Evolutionary conservation across 1,140 invertebrate genomes (phyloP), one percentile per base, ranked within the genome.

Genomic region (Spodoptera litura): DNA sequence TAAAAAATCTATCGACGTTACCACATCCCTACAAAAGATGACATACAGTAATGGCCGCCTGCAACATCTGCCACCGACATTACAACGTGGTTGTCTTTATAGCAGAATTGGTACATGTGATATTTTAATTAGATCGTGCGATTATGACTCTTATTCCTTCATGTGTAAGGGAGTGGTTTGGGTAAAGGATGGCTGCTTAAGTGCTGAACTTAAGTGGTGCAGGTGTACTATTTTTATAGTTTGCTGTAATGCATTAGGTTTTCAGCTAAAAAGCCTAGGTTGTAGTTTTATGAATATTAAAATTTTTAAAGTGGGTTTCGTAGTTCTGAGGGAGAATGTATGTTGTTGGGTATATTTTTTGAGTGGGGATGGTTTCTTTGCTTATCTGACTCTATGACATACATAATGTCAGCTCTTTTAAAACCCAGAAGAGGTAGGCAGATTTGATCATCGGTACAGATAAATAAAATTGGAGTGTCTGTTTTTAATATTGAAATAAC

Each of bases 21-120:
- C 72, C 72, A 31, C 87, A 78, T 27, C 87, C 56, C 87, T 90
- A 87, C 81, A 83, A 78, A 85, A 88, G 87, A 91, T 92, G 91
- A 93, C 89, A 88, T 91, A 91, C 90, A 91, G 90, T 93, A 93
- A 93, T 93, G 87, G 88, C 74, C 78, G 85, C 78, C 86, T 84
- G 79, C 83, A 83, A 88, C 91, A 92, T 88, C 87, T 92, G 91
- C 79, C 85, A 83, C 88, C 85, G 84, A 85, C 72, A 81, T 80
- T 87, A 79, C 83, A 83, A 85, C 82, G 81, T 82, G 83, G 82
- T 78, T 79, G 73, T 83, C 86, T 85, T 85, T 80, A 74, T 78
- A 77, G 68, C 61, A 49, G 53, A 49, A 80, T 79, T 64, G 58
- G 72, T 80, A 71, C 75, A 74, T 81, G 59, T 59, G 62, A 77